Conservation (phyloP, 2,888 invertebrate species). For the Pelosia muscerda region DNA sequence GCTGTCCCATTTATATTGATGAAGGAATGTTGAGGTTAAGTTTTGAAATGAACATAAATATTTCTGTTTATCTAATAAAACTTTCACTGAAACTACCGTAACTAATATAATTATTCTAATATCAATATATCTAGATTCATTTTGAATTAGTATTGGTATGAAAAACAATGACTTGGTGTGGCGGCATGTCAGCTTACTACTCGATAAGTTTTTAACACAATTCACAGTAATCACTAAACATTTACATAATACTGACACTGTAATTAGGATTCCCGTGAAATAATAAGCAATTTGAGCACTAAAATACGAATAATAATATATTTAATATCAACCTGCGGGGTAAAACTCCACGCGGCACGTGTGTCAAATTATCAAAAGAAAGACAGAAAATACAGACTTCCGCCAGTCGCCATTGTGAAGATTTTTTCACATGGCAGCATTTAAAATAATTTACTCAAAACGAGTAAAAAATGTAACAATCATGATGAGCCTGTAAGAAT, state of each 20-base stretch:
- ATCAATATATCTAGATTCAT: neutral
- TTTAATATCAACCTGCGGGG: conserved; percentile 81
- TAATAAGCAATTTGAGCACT: conserved; percentile 57
- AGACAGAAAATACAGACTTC: conserved; percentile 76
- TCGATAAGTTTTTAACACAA: conserved; percentile 56
- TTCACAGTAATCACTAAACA: conserved; percentile 64
- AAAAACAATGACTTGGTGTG: conserved; percentile 46
- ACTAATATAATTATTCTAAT: neutral
- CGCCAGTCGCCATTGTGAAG: conserved; percentile 73
- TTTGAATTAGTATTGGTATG: conserved; percentile 9
- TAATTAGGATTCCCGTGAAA: conserved; percentile 48
- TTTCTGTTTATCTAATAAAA: neutral
- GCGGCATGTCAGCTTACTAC: conserved; percentile 67
- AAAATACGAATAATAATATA: conserved; percentile 63
- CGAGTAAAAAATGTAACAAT: neutral
- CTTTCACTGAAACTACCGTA: neutral
- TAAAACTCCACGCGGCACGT: conserved; percentile 87
- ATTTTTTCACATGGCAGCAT: conserved; percentile 66
- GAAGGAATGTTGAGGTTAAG: conserved; percentile 51
- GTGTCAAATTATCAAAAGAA: conserved; percentile 85
- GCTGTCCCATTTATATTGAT: conserved; percentile 24
- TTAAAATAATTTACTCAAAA: neutral
- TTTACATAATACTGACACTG: conserved; percentile 62
- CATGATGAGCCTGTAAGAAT: too few species aligned
- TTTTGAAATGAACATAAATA: conserved; percentile 12